Percentiles rank a stretch among this genome's conserved stretches.
Conservation (phyloP, 2,113 vertebrate species). For the Cyprinodon brontotheroides region DNA sequence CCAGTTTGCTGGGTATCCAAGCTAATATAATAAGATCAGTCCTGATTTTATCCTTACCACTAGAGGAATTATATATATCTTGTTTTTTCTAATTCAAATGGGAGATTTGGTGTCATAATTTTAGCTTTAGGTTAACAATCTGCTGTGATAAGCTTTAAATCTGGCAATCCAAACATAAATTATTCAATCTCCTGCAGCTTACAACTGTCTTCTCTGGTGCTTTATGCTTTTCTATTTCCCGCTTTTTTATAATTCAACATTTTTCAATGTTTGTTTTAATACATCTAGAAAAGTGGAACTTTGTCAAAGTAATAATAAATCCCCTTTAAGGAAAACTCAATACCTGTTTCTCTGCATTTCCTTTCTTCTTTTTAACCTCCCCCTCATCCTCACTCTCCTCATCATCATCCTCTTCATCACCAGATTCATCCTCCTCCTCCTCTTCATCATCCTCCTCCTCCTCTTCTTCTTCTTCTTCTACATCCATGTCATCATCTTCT, state of each 20-base stretch:
- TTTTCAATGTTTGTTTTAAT: too few species aligned
- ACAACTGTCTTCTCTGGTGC: not conserved
- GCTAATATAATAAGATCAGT: not conserved
- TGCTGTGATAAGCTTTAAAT: too few species aligned
- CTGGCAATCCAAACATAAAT: too few species aligned
- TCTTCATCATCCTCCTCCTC: slow-evolving; percentile 71
- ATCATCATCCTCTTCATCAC: slow-evolving; percentile 81
- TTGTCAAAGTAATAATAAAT: not conserved
- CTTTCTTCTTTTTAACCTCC: slow-evolving; percentile 76
- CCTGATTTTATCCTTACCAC: not conserved
- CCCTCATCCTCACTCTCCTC: slow-evolving; percentile 76
- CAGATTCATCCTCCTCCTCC: slow-evolving; percentile 84
- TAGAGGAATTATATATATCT: not conserved
- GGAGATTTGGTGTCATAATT: not conserved
- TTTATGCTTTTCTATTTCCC: not conserved
- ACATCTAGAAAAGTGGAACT: too few species aligned
- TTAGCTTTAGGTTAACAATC: not conserved
- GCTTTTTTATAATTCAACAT: not conserved
- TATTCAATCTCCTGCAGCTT: not conserved
- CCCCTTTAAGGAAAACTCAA: slow-evolving; percentile 2
- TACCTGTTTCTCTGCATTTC: slow-evolving; percentile 93
- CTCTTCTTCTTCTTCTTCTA: slow-evolving; percentile 58
- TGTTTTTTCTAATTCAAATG: not conserved
- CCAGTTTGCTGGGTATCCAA: not conserved
- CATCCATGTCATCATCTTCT: slow-evolving; percentile 38